Evolutionary conservation across 1,140 invertebrate species (phyloP), one percentile per base, ranked within the genome.

Genomic region (Epicauta chinensis): DNA sequence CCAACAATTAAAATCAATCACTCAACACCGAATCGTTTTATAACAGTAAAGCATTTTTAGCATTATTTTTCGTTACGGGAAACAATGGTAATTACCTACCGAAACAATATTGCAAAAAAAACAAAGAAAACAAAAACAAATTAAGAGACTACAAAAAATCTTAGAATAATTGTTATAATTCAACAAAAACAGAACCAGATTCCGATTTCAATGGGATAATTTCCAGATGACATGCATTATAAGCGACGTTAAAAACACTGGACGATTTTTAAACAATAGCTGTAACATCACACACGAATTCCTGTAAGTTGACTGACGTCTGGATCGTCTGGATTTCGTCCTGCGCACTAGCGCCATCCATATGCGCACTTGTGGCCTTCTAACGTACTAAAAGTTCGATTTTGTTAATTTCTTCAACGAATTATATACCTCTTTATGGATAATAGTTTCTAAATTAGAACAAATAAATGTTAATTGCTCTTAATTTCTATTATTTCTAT

Each of bases 391-490:
- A 23, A 54, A 49, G 55, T 65, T 67, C 63, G 65, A 67, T 66
- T 23, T 67, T 59, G 63, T 63, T 64, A 66, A 66, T 63, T 63
- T 61, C 23, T 23, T 54, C 55, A 41, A 64, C 61, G 59, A 62
- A 62, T 58, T 23, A 23, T 23, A n/a, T n/a, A n/a, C 23, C 23
- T 5, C 23, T 23, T 5, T 7, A 23, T 7, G 23, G 23, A 23
- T 23, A 23, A 23, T 23, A 3, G 23, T 23, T 23, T 23, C 4
- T 3, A 23, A 23, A 23, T 23, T 23, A 23, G 7, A 23, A 23
- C 17, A 0, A 23, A n/a, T n/a, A n/a, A n/a, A n/a, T n/a, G n/a
- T n/a, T n/a, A n/a, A n/a, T n/a, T n/a, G n/a, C n/a, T n/a, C n/a
- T n/a, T n/a, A n/a, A n/a, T n/a, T n/a, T n/a, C n/a, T n/a, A n/a